These are phyloP conservation scores for Drosophila mercatorum DNA, from an alignment of 2,888 invertebrate species.

Conservation along the genomic window DNA sequence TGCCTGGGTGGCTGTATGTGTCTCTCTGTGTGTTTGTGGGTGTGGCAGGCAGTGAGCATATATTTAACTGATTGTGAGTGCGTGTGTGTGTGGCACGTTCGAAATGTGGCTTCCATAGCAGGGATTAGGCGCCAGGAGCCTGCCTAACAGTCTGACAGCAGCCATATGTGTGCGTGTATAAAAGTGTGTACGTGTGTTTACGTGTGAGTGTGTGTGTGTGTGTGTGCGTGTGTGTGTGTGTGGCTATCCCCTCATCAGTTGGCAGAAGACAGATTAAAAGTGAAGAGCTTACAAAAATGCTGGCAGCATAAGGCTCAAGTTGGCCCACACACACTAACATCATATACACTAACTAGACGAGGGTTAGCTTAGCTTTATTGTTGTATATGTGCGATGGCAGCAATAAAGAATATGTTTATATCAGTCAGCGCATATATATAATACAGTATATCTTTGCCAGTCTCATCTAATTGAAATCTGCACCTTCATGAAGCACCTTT, in stretches of 20 bases:
- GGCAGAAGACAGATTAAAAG: constrained; percentile 73
- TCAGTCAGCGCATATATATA: background rate
- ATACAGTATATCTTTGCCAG: background rate
- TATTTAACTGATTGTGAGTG: constrained; percentile 45
- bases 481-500: background rate
- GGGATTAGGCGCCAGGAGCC: constrained; percentile 65
- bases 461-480: background rate
- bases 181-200: background rate
- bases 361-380: constrained; percentile 2
- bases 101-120: constrained; percentile 69
- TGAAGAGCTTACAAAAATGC: constrained; percentile 65
- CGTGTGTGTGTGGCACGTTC: constrained; percentile 32
- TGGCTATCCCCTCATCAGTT: constrained; percentile 52
- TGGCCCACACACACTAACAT: constrained; percentile 18
- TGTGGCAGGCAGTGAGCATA: constrained; percentile 48
- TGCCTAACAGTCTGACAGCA: constrained; percentile 52
- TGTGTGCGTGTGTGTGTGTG: constrained; percentile 25
- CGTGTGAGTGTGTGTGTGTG: constrained; percentile 16
- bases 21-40: constrained; percentile 24
- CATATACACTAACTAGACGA: constrained; percentile 32
- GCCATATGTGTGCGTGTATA: constrained; percentile 47
- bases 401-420: background rate
- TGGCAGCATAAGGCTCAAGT: constrained; percentile 36
- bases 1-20: constrained; percentile 7
- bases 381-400: background rate